These are phyloP conservation scores for Drosophila pegasa DNA, from an alignment of 2,888 invertebrate species.

Conservation along the genomic window DNA sequence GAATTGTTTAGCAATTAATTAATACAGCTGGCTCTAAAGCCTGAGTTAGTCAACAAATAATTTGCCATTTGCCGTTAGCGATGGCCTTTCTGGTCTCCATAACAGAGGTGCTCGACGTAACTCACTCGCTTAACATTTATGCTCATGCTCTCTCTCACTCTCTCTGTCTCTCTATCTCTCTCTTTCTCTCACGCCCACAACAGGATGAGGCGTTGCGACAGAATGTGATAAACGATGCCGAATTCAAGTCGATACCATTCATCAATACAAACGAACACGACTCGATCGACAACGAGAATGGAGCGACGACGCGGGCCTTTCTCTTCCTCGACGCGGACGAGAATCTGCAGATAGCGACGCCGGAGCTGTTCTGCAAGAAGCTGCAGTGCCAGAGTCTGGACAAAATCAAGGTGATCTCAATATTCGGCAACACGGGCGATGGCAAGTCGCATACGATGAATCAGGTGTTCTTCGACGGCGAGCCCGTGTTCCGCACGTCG, in stretches of 20 bases:
- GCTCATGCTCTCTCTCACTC: conserved; percentile 3
- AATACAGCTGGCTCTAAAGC: conserved; percentile 1
- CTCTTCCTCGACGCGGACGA: conserved; percentile 88
- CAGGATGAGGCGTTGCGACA: conserved; percentile 79
- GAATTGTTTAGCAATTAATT: not conserved
- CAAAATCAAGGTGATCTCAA: conserved; percentile 91
- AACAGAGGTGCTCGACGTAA: conserved; percentile 50
- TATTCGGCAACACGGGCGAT: conserved; percentile 94
- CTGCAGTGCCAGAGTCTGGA: conserved; percentile 83
- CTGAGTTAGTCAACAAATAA: not conserved
- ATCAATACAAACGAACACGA: conserved; percentile 70
- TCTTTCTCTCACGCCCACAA: not conserved
- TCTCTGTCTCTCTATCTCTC: conserved; percentile 1
- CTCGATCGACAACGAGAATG: conserved; percentile 64
- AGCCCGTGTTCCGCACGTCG: conserved; percentile 85
- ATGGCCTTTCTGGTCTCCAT: conserved; percentile 63
- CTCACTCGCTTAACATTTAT: conserved; percentile 1
- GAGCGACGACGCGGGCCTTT: conserved; percentile 81
- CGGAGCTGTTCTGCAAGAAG: conserved; percentile 86
- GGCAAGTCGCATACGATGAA: conserved; percentile 93
- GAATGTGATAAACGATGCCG: conserved; percentile 74
- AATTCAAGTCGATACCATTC: conserved; percentile 83
- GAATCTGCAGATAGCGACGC: conserved; percentile 86
- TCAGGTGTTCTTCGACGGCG: conserved; percentile 88
- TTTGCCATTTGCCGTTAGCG: not conserved